These are phyloP conservation scores for Phymastichus coffea DNA, from an alignment of 1,140 invertebrate genomes.

Conservation along the genomic window DNA sequence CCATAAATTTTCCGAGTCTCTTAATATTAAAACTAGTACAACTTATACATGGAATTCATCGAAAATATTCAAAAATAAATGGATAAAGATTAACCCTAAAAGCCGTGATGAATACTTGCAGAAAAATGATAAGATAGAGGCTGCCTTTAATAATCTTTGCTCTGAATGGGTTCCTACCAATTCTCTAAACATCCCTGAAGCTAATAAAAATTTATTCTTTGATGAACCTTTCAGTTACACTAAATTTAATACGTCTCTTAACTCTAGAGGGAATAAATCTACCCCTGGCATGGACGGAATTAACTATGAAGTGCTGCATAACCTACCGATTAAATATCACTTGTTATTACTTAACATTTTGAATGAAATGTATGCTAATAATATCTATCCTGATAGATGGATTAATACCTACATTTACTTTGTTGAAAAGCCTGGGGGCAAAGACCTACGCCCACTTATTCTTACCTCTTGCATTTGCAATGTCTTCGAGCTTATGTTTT, in stretches of 20 bases:
- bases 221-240: background rate
- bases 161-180: background rate
- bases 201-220: background rate
- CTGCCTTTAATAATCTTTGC: background rate
- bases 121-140: background rate
- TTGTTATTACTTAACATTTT: too few relatives aligned
- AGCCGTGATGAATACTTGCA: background rate
- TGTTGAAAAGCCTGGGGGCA: background rate
- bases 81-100: background rate
- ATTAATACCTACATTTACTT: background rate
- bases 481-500: background rate
- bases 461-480: background rate
- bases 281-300: too few relatives aligned
- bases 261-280: too few relatives aligned
- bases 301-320: too few relatives aligned
- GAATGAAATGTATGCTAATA: too few relatives aligned
- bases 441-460: background rate
- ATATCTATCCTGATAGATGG: background rate
- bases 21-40: conserved; percentile 4
- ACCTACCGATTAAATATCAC: too few relatives aligned
- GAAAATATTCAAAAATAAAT: conserved; percentile 11
- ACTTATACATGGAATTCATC: conserved; percentile 19
- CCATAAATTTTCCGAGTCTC: background rate
- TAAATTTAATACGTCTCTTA: background rate
- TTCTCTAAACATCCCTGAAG: background rate